Evolutionary conservation across 2,888 invertebrate genomes (phyloP).

Genomic region (Nomada fabriciana): DNA sequence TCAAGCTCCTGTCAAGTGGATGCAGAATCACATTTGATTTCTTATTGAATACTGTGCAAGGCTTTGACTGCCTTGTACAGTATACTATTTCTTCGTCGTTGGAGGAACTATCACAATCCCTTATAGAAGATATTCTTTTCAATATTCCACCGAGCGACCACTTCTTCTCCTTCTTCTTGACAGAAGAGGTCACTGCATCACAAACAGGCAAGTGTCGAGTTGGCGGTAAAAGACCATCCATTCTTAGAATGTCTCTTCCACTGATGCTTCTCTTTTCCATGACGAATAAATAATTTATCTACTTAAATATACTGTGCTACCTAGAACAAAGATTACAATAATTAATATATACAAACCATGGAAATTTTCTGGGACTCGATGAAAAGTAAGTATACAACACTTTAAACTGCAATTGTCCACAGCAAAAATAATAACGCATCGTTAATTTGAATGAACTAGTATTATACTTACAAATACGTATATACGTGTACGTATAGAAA

Average conservation of each 20-base stretch:
- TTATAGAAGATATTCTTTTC: constrained; percentile 90
- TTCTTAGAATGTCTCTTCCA: constrained; percentile 68
- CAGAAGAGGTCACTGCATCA: constrained; percentile 54
- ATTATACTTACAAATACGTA: constrained; percentile 28
- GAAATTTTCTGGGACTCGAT: neutral
- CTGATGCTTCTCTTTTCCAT: constrained; percentile 77
- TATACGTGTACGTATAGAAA: neutral
- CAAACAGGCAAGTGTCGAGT: constrained; percentile 67
- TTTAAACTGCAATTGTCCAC: too few relatives aligned
- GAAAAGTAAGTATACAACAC: neutral
- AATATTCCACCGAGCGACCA: constrained; percentile 94
- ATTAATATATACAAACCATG: neutral
- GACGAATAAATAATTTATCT: constrained; percentile 22
- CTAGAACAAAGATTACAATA: constrained; percentile 35
- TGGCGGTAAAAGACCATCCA: constrained; percentile 74
- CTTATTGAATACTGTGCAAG: constrained; percentile 30
- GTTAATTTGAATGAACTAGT: neutral
- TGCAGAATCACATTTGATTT: constrained; percentile 48
- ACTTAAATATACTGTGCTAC: constrained; percentile 32
- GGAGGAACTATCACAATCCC: constrained; percentile 87
- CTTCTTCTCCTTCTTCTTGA: constrained; percentile 89
- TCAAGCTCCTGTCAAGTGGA: constrained; percentile 66
- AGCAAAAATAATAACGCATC: neutral
- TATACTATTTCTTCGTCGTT: constrained; percentile 85
- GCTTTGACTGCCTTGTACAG: constrained; percentile 58